phyloP scores from a whole-genome alignment of 2,888 invertebrate species.

The Byasa hedistus region DNA sequence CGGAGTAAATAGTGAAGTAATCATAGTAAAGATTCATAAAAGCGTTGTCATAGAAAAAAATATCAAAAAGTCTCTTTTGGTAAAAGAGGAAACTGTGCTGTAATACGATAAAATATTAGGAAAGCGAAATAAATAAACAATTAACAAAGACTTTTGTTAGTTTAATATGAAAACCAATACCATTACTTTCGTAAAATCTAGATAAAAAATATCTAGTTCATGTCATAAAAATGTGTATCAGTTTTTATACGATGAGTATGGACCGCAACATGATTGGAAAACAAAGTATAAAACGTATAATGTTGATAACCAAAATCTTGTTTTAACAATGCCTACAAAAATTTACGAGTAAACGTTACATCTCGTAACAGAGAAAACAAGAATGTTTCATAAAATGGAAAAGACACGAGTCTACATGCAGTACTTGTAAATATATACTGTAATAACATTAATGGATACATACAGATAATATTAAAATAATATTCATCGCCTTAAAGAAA shows the following conservation, averaged over 20 bases:
- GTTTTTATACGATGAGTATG: background rate
- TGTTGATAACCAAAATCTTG: conserved; percentile 11
- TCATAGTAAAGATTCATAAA: too few species aligned
- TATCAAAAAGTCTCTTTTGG: too few species aligned
- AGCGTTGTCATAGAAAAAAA: too few species aligned
- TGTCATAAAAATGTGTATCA: background rate
- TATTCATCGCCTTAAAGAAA: too few species aligned
- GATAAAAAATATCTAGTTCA: background rate
- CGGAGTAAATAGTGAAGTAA: too few species aligned
- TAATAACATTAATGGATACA: background rate
- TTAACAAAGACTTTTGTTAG: too few species aligned
- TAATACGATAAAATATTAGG: too few species aligned
- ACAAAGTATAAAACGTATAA: conserved; percentile 10
- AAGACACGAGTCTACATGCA: background rate
- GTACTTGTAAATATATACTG: background rate
- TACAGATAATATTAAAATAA: too few species aligned
- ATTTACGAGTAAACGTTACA: conserved; percentile 11
- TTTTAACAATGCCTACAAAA: conserved; percentile 15
- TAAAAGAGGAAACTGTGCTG: too few species aligned
- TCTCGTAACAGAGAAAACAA: background rate
- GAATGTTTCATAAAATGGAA: background rate
- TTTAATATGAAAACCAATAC: too few species aligned
- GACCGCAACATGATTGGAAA: conserved; percentile 3
- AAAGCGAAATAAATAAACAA: too few species aligned
- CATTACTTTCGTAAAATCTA: too few species aligned